phyloP scores from a whole-genome alignment of 2,113 vertebrate species.

The Arenaria interpres region DNA sequence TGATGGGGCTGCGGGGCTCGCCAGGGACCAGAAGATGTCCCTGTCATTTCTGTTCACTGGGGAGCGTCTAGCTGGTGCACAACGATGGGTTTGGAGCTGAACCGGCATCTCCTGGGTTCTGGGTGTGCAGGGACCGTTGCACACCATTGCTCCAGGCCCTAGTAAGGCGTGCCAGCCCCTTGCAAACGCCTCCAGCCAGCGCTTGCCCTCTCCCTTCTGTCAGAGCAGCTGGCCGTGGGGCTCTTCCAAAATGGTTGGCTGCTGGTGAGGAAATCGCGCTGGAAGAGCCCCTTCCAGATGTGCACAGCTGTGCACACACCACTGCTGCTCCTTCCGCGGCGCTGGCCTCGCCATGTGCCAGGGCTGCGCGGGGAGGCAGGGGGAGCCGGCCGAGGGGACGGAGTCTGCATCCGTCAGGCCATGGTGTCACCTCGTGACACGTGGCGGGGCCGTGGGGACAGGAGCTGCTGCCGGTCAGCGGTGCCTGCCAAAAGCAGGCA shows the following conservation, averaged over 20 bases:
- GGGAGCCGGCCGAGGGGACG: accelerated
- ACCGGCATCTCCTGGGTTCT: not conserved
- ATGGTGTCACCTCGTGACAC: not conserved
- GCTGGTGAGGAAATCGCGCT: not conserved
- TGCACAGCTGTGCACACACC: not conserved
- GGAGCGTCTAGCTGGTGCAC: accelerated
- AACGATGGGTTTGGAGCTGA: accelerated
- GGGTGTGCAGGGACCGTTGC: too few relatives aligned
- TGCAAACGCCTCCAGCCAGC: not conserved
- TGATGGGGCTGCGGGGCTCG: accelerated
- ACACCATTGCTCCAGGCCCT: accelerated
- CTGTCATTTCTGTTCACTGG: accelerated
- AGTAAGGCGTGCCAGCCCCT: accelerated
- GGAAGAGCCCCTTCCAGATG: conserved; percentile 12
- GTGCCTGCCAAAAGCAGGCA: not conserved
- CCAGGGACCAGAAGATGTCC: not conserved
- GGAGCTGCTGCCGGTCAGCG: not conserved
- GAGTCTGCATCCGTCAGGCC: not conserved
- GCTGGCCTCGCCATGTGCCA: not conserved
- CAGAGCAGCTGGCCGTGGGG: not conserved
- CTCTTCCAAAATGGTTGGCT: not conserved
- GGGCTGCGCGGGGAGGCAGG: accelerated
- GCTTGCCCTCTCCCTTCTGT: not conserved
- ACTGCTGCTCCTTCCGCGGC: accelerated
- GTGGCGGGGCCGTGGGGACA: not conserved